Evolutionary conservation across 1,140 invertebrate genomes (phyloP).

Genomic region (Platyura marginata): DNA sequence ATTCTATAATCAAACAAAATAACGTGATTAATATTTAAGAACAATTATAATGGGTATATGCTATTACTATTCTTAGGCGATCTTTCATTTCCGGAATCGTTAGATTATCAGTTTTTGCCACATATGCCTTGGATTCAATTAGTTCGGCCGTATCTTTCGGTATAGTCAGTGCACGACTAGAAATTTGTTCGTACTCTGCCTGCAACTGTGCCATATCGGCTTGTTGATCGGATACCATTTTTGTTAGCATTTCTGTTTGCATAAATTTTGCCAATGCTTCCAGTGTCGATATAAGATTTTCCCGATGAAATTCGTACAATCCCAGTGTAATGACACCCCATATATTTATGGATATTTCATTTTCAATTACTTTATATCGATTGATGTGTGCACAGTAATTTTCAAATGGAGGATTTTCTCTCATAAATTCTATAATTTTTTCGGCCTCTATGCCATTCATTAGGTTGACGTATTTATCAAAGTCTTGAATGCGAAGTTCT

Average conservation of each 20-base stretch:
- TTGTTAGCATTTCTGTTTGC: conserved; percentile 45
- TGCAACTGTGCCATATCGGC: conserved; percentile 46
- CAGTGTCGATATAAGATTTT: conserved; percentile 56
- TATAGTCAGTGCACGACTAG: conserved; percentile 54
- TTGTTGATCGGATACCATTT: conserved; percentile 67
- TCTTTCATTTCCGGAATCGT: conserved; percentile 56
- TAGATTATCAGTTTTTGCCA: conserved; percentile 46
- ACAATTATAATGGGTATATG: no score
- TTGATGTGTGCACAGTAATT: conserved; percentile 42
- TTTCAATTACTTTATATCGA: conserved; percentile 41
- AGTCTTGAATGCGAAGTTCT: conserved; percentile 49
- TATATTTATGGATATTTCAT: conserved; percentile 40
- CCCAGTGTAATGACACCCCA: conserved; percentile 53
- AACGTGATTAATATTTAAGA: no score
- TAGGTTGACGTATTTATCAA: conserved; percentile 63
- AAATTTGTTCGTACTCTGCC: conserved; percentile 68
- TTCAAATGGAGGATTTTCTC: conserved; percentile 42
- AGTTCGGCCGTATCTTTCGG: conserved; percentile 70
- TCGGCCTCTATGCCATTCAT: conserved; percentile 49
- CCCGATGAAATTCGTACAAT: conserved; percentile 71
- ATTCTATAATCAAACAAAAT: no score
- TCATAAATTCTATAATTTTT: conserved; percentile 47
- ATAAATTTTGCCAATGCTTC: conserved; percentile 45
- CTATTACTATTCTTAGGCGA: conserved; percentile 36
- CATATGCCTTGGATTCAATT: conserved; percentile 64